Evolutionary conservation across 2,888 invertebrate genomes (phyloP).

Genomic region (Thymelicus sylvestris): DNA sequence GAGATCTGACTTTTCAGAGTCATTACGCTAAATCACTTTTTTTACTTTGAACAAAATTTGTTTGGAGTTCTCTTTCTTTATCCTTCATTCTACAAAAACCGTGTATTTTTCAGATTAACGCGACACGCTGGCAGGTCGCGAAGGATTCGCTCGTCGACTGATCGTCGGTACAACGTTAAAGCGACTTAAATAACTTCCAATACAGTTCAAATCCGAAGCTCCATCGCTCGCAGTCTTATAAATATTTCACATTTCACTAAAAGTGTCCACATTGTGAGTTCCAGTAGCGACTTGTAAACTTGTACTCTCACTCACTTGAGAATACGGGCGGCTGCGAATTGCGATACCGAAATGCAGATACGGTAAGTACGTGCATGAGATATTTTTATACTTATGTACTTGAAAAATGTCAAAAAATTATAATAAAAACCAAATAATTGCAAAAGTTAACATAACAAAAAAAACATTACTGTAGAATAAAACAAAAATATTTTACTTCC

Average conservation of each 20-base stretch:
- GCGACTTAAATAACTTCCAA: slow-evolving; percentile 32
- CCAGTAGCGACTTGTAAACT: slow-evolving; percentile 23
- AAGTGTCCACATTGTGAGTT: slow-evolving; percentile 19
- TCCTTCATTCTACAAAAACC: not conserved
- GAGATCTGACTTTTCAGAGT: too few species aligned
- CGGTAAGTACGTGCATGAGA: not conserved
- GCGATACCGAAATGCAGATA: not conserved
- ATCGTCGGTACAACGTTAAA: slow-evolving; percentile 23
- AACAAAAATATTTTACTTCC: too few species aligned
- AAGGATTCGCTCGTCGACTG: slow-evolving; percentile 19
- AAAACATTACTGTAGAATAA: not conserved
- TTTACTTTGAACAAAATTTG: too few species aligned
- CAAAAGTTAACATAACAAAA: not conserved
- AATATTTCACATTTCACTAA: slow-evolving; percentile 17
- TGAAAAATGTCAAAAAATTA: too few species aligned
- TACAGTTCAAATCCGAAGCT: slow-evolving; percentile 30
- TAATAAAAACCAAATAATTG: too few species aligned
- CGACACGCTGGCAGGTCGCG: slow-evolving; percentile 3
- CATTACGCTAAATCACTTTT: too few species aligned
- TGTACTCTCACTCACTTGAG: slow-evolving; percentile 3
- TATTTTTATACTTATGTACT: not conserved
- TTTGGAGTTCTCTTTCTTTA: too few species aligned
- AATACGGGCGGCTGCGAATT: not conserved
- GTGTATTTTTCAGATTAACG: not conserved
- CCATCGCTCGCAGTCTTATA: slow-evolving; percentile 33